Base-by-base conservation (phyloP, 2,888 invertebrate species). In the Conus canariensis region DNA sequence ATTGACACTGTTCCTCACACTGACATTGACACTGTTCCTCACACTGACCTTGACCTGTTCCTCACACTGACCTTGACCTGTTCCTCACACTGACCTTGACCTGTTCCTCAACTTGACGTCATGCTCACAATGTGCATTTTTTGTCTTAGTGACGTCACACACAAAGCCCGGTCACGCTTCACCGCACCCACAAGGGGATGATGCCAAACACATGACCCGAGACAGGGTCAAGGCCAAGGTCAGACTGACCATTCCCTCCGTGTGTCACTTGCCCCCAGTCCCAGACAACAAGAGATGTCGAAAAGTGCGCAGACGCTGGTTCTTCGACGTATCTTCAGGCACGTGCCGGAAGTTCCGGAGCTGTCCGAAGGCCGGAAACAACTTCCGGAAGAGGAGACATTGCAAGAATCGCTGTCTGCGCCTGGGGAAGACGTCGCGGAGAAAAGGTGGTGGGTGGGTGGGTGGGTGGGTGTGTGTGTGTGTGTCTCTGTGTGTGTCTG, bases 221-320 rank as follows among this genome's bases (percentile, higher is more conserved):
- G 19, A 60, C 16, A 58, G 58, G 58, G 22, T 22, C 58, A 85
- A 85, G 58, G 85, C 10, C 56, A 85, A 85, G 85, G 85, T 85
- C 60, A 85, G 64, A 25, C 59, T 58, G 19, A 88, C 64, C 77
- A 30, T 59, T 8, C 80, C 88, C 22, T 19, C 88, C 10, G 82
- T 4, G 16, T 89, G 89, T 25, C 30, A 16, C 30, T 60, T 85
- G 25, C 89, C 89, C 10, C 82, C 82, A 9, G n/a, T 70, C 22
- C 89, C 70, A 0, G 67, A 58, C 67, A 67, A n/a, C 12, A 56
- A 67, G 3, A 58, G 85, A 10, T 94, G 94, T 85, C 91, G 83
- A 83, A 91, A 91, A 70, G 90, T 90, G 87, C 91, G 91, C 10
- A 91, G 90, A 86, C 92, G 94, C 14, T 93, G 93, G 93, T 93